Percentiles rank a stretch among this genome's conserved stretches.
Conservation (phyloP, 2,888 invertebrate genomes). For the Conistra vaccinii region DNA sequence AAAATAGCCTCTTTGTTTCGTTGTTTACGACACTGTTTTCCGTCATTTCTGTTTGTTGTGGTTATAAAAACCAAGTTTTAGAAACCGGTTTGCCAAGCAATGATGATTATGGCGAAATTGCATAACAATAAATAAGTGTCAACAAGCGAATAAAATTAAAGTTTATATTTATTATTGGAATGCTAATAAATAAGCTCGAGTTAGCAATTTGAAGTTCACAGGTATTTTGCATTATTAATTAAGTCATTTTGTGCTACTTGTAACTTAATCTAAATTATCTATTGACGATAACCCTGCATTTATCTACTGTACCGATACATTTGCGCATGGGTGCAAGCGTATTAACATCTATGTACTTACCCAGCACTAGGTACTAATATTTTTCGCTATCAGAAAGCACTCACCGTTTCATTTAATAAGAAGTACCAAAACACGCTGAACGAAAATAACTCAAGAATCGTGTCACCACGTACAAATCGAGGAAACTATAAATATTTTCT, state of each 20-base stretch:
- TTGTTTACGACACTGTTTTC: background rate
- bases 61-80: background rate
- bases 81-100: background rate
- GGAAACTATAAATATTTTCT: conserved; percentile 38
- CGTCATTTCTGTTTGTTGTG: background rate
- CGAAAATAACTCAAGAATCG: conserved; percentile 63
- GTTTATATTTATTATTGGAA: background rate
- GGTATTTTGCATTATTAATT: conserved; percentile 5
- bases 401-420: conserved; percentile 68
- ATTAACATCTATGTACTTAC: conserved; percentile 4
- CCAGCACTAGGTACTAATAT: background rate
- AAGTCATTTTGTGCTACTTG: background rate
- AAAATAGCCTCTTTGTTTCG: background rate
- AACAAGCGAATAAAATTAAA: background rate
- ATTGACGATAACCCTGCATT: conserved; percentile 15
- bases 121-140: background rate
- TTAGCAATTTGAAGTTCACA: background rate
- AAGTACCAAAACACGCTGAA: conserved; percentile 31
- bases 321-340: conserved; percentile 13
- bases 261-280: background rate
- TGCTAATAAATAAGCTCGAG: background rate
- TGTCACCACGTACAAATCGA: conserved; percentile 48
- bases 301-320: conserved; percentile 17
- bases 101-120: background rate
- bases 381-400: conserved; percentile 33